Percentiles rank a stretch among this genome's conserved stretches.
Conservation (phyloP, 2,113 vertebrate species). For the Atlantisia rogersi region DNA sequence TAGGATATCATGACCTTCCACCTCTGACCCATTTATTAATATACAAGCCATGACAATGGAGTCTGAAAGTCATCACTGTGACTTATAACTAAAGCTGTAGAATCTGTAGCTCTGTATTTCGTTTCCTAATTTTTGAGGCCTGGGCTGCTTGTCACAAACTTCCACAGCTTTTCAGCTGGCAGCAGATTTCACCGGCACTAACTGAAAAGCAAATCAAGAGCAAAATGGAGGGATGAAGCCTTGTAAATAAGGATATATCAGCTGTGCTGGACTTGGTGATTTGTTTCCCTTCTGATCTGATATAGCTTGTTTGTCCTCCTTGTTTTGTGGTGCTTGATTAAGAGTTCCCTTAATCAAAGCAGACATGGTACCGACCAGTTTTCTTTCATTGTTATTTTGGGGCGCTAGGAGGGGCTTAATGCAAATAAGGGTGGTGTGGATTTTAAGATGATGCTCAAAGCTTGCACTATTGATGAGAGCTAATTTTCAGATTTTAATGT, state of each 20-base stretch:
- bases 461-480: not conserved
- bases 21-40: slow-evolving; percentile 31
- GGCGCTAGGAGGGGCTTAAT: not conserved
- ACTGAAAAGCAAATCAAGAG: not conserved
- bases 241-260: not conserved
- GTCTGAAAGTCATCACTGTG: not conserved
- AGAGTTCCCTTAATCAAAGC: not conserved
- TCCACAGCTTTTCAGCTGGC: not conserved
- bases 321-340: not conserved
- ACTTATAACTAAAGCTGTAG: not conserved
- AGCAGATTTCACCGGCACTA: not conserved
- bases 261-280: not conserved
- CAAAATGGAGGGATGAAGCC: not conserved
- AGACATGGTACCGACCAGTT: not conserved
- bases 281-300: not conserved
- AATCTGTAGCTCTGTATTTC: not conserved
- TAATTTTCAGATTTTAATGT: not conserved
- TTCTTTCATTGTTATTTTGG: not conserved
- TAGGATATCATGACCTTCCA: slow-evolving; percentile 1
- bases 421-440: not conserved
- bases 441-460: not conserved
- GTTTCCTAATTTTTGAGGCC: not conserved
- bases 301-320: not conserved
- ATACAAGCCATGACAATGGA: not conserved
- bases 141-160: not conserved